Percentiles rank a stretch among this genome's conserved stretches.
phyloP scores from a whole-genome alignment of 2,888 invertebrate genomes.

The Argyresthia albistria region DNA sequence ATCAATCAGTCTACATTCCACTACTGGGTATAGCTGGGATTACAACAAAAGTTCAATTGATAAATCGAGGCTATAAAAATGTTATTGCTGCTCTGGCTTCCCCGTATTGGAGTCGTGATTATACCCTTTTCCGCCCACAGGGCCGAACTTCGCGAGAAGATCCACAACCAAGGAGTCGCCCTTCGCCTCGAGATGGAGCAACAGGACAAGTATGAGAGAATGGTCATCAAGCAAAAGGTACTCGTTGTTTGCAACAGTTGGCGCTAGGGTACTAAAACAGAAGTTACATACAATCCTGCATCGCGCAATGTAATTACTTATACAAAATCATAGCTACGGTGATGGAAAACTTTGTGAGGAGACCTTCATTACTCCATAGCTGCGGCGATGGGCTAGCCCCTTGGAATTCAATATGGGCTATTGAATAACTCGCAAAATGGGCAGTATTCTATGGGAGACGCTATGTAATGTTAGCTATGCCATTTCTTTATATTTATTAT shows the following conservation, averaged over 20 bases:
- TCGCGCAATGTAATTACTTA: neutral
- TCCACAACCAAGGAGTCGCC: constrained; percentile 77
- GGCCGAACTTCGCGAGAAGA: constrained; percentile 71
- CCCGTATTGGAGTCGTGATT: neutral
- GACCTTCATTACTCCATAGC: too few relatives aligned
- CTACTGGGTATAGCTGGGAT: too few relatives aligned
- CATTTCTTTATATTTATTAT: too few relatives aligned
- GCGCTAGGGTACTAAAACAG: neutral
- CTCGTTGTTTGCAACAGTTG: too few relatives aligned
- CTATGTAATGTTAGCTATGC: too few relatives aligned
- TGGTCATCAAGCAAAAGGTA: constrained; percentile 58
- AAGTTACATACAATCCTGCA: neutral
- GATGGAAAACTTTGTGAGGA: neutral
- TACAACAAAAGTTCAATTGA: too few relatives aligned
- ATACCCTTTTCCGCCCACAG: constrained; percentile 23
- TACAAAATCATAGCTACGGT: neutral
- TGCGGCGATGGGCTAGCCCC: too few relatives aligned
- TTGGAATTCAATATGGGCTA: too few relatives aligned
- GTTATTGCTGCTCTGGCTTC: neutral
- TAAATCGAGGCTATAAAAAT: neutral
- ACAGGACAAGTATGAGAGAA: constrained; percentile 63
- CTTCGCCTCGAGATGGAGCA: constrained; percentile 73
- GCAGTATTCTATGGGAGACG: too few relatives aligned
- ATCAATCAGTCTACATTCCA: neutral
- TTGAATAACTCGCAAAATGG: too few relatives aligned